phyloP scores from a whole-genome alignment of 2,797 vertebrate genomes.

The Dendrocincla fuliginosa region DNA sequence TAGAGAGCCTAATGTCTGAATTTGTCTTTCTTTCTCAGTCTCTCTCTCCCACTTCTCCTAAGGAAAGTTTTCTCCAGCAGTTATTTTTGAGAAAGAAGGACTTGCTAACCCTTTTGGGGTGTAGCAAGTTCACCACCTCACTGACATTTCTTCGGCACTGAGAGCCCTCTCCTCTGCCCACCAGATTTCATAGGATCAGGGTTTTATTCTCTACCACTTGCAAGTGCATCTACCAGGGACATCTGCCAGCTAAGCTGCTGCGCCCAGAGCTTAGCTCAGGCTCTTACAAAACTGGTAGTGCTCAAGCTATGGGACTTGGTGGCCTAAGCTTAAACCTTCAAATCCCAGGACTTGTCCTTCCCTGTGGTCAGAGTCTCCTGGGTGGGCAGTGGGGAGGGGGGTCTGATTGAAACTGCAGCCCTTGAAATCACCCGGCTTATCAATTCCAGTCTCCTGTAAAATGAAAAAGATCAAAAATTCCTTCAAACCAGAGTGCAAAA shows the following conservation, averaged over 20 bases:
- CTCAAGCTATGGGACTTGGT: not conserved
- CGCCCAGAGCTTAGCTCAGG: not conserved
- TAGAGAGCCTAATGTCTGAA: rapidly evolving
- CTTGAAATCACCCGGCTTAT: conserved; percentile 59
- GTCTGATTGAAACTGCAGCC: conserved; percentile 57
- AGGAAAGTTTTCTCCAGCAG: not conserved
- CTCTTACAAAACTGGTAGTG: not conserved
- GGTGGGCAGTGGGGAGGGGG: not conserved
- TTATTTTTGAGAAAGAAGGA: not conserved
- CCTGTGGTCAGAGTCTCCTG: not conserved
- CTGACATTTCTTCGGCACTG: not conserved
- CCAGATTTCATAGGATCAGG: not conserved
- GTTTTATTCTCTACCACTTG: not conserved
- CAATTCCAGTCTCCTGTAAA: conserved; percentile 68
- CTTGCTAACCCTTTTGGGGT: rapidly evolving
- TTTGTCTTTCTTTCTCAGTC: not conserved
- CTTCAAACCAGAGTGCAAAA: conserved; percentile 34
- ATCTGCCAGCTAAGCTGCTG: not conserved
- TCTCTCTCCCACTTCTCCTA: not conserved
- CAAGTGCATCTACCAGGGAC: not conserved
- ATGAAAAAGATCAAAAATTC: conserved; percentile 61
- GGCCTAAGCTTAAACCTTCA: conserved; percentile 16
- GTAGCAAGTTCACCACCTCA: not conserved
- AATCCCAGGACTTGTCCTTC: conserved; percentile 45
- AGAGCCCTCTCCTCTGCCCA: not conserved